A percentile compares a stretch with the other conserved stretches of the same genome.
Evolutionary conservation across 2,888 invertebrate species (phyloP).

Genomic region (Empis stercorea): DNA sequence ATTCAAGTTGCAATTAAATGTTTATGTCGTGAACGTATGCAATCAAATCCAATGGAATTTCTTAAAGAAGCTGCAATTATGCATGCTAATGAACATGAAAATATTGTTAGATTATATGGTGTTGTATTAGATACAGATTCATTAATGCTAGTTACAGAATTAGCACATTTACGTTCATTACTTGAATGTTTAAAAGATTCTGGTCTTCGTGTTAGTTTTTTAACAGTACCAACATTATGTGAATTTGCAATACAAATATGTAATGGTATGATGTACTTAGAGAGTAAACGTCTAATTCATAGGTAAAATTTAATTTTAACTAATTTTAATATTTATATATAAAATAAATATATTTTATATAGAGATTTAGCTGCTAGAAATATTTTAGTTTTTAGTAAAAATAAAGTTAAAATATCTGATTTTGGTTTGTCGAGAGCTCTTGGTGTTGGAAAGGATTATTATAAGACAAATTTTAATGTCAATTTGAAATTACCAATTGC

Average conservation of each 20-base stretch:
- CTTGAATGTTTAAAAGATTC: slow-evolving; percentile 93
- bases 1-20: slow-evolving; percentile 96
- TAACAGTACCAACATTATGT: slow-evolving; percentile 80
- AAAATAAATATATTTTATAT: too few species aligned
- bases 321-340: too few species aligned
- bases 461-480: slow-evolving; percentile 95
- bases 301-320: slow-evolving; percentile 44
- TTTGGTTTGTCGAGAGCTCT: slow-evolving; percentile 91
- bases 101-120: slow-evolving; percentile 93
- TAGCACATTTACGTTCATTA: slow-evolving; percentile 88
- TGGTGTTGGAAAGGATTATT: slow-evolving; percentile 97
- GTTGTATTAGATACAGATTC: slow-evolving; percentile 89
- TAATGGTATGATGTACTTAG: slow-evolving; percentile 96
- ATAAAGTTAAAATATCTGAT: slow-evolving; percentile 96
- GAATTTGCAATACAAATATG: slow-evolving; percentile 93
- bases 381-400: slow-evolving; percentile 91
- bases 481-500: slow-evolving; percentile 95
- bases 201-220: slow-evolving; percentile 73
- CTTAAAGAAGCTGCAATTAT: slow-evolving; percentile 96
- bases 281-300: slow-evolving; percentile 91
- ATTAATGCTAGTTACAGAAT: slow-evolving; percentile 73
- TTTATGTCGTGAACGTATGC: slow-evolving; percentile 85
- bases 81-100: slow-evolving; percentile 95
- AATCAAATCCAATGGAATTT: slow-evolving; percentile 92
- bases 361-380: slow-evolving; percentile 95